Evolutionary conservation across 2,888 invertebrate genomes (phyloP).

Genomic region (Synanthedon vespiformis): DNA sequence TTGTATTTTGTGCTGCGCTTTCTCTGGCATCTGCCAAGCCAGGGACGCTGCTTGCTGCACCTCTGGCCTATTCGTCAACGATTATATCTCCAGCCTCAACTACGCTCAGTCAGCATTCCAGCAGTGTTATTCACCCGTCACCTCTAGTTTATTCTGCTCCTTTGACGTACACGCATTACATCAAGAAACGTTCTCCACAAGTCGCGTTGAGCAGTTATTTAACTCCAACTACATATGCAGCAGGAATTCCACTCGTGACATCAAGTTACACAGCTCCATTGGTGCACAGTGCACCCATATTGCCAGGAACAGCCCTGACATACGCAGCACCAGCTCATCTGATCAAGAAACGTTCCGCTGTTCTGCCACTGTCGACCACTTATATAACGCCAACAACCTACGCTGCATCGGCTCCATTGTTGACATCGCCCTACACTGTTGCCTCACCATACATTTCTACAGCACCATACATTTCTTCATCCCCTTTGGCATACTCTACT

Average conservation of each 20-base stretch:
- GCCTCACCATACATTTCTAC: slow-evolving; percentile 25
- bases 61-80: slow-evolving; percentile 25
- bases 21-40: slow-evolving; percentile 66
- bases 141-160: slow-evolving; percentile 36
- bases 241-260: slow-evolving; percentile 7
- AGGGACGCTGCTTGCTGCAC: slow-evolving; percentile 15
- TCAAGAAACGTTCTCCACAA: slow-evolving; percentile 28
- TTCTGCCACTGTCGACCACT: slow-evolving; percentile 10
- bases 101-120: slow-evolving; percentile 43
- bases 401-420: slow-evolving; percentile 22
- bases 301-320: slow-evolving; percentile 14
- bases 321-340: slow-evolving; percentile 23
- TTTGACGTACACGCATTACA: slow-evolving; percentile 30
- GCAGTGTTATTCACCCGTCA: slow-evolving; percentile 54
- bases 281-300: slow-evolving; percentile 10
- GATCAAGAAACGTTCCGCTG: slow-evolving; percentile 38
- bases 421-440: slow-evolving; percentile 28
- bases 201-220: slow-evolving; percentile 10
- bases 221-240: slow-evolving; percentile 15
- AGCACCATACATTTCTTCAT: slow-evolving; percentile 25
- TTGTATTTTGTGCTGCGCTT: slow-evolving; percentile 72
- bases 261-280: slow-evolving; percentile 10
- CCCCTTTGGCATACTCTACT: slow-evolving; percentile 21
- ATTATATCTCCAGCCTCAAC: slow-evolving; percentile 36
- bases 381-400: slow-evolving; percentile 25